Evolutionary conservation across 2,797 vertebrate genomes (phyloP), one percentile per base, ranked within the genome.

Genomic region (Coranthus polyacanthus): DNA sequence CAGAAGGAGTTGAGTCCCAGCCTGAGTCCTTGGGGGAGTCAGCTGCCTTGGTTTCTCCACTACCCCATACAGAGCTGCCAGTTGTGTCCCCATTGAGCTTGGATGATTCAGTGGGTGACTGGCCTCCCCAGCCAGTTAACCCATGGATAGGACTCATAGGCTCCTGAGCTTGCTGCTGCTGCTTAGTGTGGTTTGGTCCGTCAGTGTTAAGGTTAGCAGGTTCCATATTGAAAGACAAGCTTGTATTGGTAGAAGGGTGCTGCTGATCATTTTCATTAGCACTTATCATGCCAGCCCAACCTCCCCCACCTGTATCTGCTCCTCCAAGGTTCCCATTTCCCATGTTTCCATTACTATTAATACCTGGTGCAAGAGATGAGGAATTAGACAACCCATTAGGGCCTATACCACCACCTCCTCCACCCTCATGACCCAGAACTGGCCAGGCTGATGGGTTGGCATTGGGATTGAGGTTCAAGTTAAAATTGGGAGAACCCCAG

Each of bases 381-480:
- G 88, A 83, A 62, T 74, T 88, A 52, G 89, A 76, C 56, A 86
- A 59, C 3, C 81, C 83, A 64, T 51, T 91, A 17, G 85, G 53
- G 42, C 96, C 96, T 86, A 95, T 94, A 67, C 94, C 61, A 89
- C 94, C 89, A 84, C 90, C 89, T 70, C 94, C 92, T 74, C 93
- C 94, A 91, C 95, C 94, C 78, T 95, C 96, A 78, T 95, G 97
- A 82, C 98, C 96, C 81, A 97, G 92, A 84, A 95, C 93, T 75
- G 97, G 96, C 97, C 97, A 99, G 89, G 97, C 96, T 88, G 97
- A 96, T 83, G 95, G 96, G 93, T 96, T 98, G 93, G 97, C 95
- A 83, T 95, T 97, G 80, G 97, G 95, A 93, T 97, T 98, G 90
- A 98, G 96, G 95, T 98, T 96, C 94, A 97, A 95, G 95, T 97